Evolutionary conservation across 2,797 vertebrate species (phyloP).

Genomic region (Acrossocheilus fasciatus): DNA sequence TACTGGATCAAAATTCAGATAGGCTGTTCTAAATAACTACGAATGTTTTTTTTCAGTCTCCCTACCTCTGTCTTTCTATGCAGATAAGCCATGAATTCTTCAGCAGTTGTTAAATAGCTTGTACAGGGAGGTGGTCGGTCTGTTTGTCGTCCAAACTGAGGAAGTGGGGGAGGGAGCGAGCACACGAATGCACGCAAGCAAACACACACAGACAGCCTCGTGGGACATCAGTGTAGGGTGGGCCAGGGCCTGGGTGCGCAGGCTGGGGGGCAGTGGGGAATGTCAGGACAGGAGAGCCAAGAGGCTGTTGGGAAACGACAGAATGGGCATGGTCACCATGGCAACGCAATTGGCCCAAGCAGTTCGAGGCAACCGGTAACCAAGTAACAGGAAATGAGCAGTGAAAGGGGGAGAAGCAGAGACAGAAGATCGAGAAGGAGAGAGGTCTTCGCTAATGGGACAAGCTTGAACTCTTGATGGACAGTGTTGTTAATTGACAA

Average conservation of each 20-base stretch:
- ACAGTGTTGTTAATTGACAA: conserved; percentile 1
- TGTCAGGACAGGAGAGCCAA: conserved; percentile 73
- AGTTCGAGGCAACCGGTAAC: conserved; percentile 83
- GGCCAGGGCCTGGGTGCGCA: conserved; percentile 71
- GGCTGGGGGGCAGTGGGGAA: conserved; percentile 71
- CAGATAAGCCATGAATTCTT: conserved; percentile 58
- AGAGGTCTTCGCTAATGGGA: conserved; percentile 41
- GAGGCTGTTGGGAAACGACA: conserved; percentile 79
- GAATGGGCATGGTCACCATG: conserved; percentile 82
- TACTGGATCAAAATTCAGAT: neutral
- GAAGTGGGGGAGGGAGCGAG: conserved; percentile 55
- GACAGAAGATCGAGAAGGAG: conserved; percentile 46
- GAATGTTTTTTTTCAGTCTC: conserved; percentile 21
- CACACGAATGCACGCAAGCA: conserved; percentile 13
- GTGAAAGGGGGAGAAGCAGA: conserved; percentile 68
- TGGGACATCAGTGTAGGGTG: conserved; percentile 70
- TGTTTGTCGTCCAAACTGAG: conserved; percentile 34
- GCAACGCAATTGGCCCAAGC: conserved; percentile 84
- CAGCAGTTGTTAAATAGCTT: conserved; percentile 72
- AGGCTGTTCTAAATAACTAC: neutral
- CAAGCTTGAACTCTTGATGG: conserved; percentile 39
- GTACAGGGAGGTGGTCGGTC: conserved; percentile 55
- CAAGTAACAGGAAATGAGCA: conserved; percentile 85
- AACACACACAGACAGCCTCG: conserved; percentile 72
- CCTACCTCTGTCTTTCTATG: conserved; percentile 62